Evolutionary conservation across 1,140 invertebrate genomes (phyloP), one percentile per base, ranked within the genome.

Genomic region (Drosophila sproati): DNA sequence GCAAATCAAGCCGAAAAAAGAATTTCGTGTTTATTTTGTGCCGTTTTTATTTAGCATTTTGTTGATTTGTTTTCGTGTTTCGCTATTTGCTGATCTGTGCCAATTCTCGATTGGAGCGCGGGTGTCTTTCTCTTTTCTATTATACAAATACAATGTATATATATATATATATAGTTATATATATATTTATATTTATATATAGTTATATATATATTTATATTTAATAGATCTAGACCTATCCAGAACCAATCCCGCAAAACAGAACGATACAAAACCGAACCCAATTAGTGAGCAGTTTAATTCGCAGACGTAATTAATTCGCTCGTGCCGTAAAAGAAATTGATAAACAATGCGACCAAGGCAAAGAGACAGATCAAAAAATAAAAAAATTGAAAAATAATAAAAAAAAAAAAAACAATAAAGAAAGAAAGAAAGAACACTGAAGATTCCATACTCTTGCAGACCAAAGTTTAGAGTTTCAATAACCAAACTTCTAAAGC

Each of bases 71-170:
- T 56, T 45, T 39, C 37, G 28, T 31, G 12, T 20, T 70, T 64
- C 39, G 41, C 5, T 71, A 61, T 61, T 77, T 77, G 81, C 69
- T 77, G 76, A 73, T 66, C 77, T 81, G 79, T 81, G 73, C 78
- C 79, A 81, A 77, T 67, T 80, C 52, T 63, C 34, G 37, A 51
- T 35, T 43, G 32, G 8, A 57, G 48, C 54, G 69, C 29, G 69
- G 61, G 62, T 52, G 62, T 72, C 69, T 66, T 57, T 72, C 69
- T 66, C 54, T 66, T 51, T 72, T 57, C 39, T 34, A 3, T 52
- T 52, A 20, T 20, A 20, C 0, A 20, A 20, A 20, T 20, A 20
- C 20, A 20, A 20, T 20, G 1, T 20, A 20, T 20, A 20, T 20
- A 20, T 20, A 20, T 20, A 20, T 10, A 3, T 43, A 3, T 43